These are phyloP conservation scores for Andrena camellia DNA, from an alignment of 2,888 invertebrate genomes.

Conservation along the genomic window DNA sequence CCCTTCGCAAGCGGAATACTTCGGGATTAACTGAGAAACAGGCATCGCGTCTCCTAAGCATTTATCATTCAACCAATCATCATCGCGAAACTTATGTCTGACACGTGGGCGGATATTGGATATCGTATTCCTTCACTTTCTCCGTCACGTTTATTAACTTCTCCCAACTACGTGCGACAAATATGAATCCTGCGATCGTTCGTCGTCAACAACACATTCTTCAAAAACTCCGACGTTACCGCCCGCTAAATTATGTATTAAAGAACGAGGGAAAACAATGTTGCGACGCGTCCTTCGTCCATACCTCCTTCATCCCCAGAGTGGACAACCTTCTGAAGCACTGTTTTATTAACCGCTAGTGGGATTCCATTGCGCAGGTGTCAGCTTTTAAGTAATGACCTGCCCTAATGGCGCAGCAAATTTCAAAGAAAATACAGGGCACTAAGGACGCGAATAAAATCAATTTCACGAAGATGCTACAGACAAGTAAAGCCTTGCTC, in stretches of 20 bases:
- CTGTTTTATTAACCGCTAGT: background rate
- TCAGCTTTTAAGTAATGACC: background rate
- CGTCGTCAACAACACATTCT: too few relatives aligned
- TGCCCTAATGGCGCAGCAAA: background rate
- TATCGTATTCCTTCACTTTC: background rate
- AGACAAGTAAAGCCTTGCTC: background rate
- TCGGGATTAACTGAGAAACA: background rate
- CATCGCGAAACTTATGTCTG: background rate
- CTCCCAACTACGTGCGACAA: background rate
- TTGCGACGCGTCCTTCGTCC: background rate
- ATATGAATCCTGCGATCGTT: background rate
- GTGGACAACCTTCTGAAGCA: background rate
- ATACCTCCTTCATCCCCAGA: background rate
- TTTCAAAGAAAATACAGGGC: background rate
- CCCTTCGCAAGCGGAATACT: background rate
- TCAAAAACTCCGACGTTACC: too few relatives aligned
- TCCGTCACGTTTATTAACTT: background rate
- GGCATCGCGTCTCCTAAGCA: background rate
- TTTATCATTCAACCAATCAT: constrained; percentile 21
- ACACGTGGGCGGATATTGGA: constrained; percentile 5
- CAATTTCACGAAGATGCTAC: background rate
- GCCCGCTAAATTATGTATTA: background rate
- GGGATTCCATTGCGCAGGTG: background rate
- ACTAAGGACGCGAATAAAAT: background rate
- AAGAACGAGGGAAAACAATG: background rate